A percentile compares a stretch with the other conserved stretches of the same genome.
Conservation (phyloP, 2,113 vertebrate species). For the Plectropomus leopardus region DNA sequence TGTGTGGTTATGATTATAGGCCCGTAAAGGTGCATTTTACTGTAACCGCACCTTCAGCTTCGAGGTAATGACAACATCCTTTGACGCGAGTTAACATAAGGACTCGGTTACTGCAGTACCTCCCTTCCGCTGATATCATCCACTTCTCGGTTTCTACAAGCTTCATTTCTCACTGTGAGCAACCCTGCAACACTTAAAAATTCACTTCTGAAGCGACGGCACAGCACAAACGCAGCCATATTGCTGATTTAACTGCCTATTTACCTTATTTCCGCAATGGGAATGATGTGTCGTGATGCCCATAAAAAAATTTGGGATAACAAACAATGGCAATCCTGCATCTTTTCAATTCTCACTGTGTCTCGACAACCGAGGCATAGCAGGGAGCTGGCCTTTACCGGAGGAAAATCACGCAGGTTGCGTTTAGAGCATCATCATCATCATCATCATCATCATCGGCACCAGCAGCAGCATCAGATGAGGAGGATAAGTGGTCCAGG, state of each 20-base stretch:
- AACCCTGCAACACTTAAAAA: constrained; percentile 44
- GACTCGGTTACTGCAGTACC: constrained; percentile 73
- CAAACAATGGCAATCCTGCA: constrained; percentile 45
- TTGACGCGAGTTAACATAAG: constrained; percentile 72
- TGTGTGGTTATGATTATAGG: constrained; percentile 8
- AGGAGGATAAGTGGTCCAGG: constrained; percentile 68
- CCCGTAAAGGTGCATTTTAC: constrained; percentile 48
- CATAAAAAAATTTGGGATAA: constrained; percentile 10
- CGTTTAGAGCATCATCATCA: constrained; percentile 77
- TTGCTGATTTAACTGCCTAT: constrained; percentile 61
- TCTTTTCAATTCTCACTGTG: constrained; percentile 25
- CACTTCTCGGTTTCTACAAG: constrained; percentile 47
- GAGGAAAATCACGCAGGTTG: constrained; percentile 81
- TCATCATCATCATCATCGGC: constrained; percentile 19
- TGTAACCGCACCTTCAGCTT: constrained; percentile 79
- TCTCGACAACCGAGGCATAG: constrained; percentile 22
- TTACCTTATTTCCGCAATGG: constrained; percentile 70
- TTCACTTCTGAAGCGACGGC: constrained; percentile 38
- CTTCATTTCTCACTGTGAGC: constrained; percentile 30
- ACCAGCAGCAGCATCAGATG: constrained; percentile 72
- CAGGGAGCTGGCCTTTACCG: constrained; percentile 69
- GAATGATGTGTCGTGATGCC: constrained; percentile 66
- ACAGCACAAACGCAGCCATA: constrained; percentile 66
- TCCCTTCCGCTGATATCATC: constrained; percentile 67
- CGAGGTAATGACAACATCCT: constrained; percentile 82